Conservation (phyloP, 2,797 vertebrate species). For the Taenioides sp. region DNA sequence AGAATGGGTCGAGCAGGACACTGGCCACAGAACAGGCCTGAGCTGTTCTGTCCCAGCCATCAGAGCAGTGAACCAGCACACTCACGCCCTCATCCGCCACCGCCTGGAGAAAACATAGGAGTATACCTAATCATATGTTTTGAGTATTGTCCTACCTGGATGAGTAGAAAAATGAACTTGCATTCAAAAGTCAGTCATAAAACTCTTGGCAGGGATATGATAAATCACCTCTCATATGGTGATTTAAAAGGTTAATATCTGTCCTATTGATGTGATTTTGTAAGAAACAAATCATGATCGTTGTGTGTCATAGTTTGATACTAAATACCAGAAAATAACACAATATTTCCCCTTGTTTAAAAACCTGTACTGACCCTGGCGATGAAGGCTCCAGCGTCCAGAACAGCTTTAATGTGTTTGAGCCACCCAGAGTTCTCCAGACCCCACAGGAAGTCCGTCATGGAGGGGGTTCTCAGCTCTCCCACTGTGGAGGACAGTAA, state of each 20-base stretch:
- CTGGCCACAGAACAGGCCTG: constrained; percentile 95
- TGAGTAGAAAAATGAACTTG: too few species aligned
- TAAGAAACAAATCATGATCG: too few species aligned
- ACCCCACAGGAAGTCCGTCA: constrained; percentile 95
- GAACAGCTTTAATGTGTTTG: constrained; percentile 93
- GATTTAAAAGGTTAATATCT: too few species aligned
- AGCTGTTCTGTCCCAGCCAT: constrained; percentile 95
- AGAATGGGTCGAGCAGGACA: constrained; percentile 88
- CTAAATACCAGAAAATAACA: too few species aligned
- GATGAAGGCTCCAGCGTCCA: constrained; percentile 93
- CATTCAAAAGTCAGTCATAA: background rate
- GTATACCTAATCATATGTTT: background rate
- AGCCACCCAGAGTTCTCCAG: constrained; percentile 95
- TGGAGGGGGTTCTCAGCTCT: constrained; percentile 86
- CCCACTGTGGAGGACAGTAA: constrained; percentile 61
- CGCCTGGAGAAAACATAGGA: constrained; percentile 72
- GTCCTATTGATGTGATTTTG: too few species aligned
- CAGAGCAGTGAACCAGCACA: constrained; percentile 96
- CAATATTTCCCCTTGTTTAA: too few species aligned
- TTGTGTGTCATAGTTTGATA: too few species aligned
- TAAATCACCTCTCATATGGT: too few species aligned
- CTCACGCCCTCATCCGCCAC: constrained; percentile 92
- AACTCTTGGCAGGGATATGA: too few species aligned
- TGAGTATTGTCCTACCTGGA: too few species aligned
- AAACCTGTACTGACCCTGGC: constrained; percentile 79